phyloP scores from a whole-genome alignment of 2,888 invertebrate genomes.

The Ophioninae sp. region DNA sequence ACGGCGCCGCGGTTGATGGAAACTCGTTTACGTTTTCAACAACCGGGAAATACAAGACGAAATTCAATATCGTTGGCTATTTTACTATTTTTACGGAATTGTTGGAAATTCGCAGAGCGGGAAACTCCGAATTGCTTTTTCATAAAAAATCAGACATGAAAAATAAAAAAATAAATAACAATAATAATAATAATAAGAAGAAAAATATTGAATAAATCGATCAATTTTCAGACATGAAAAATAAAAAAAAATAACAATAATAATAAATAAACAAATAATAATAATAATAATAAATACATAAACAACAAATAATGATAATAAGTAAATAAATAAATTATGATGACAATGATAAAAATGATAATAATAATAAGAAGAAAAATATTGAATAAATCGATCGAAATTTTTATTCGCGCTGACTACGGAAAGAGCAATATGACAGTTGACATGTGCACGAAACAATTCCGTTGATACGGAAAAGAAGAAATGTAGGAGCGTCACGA shows the following conservation, averaged over 20 bases:
- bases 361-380: no score
- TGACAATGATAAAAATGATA: no score
- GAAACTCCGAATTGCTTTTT: not conserved
- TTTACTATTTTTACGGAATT: not conserved
- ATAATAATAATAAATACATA: no score
- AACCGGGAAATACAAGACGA: not conserved
- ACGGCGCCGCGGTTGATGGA: not conserved
- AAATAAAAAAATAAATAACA: no score
- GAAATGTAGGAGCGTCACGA: constrained; percentile 11
- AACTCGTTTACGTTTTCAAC: not conserved
- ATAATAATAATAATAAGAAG: no score
- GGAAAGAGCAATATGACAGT: not conserved
- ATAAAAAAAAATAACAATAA: no score
- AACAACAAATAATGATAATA: no score
- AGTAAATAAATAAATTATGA: no score
- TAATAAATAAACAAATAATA: no score
- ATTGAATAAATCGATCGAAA: no score
- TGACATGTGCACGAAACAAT: not conserved
- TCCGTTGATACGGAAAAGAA: not conserved
- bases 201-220: no score
- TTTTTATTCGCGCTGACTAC: not conserved
- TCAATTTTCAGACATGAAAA: no score
- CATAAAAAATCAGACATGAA: not conserved
- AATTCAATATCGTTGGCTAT: not conserved
- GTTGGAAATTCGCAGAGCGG: not conserved